Conservation (phyloP, 2,797 vertebrate genomes). For the Chelon auratus region DNA sequence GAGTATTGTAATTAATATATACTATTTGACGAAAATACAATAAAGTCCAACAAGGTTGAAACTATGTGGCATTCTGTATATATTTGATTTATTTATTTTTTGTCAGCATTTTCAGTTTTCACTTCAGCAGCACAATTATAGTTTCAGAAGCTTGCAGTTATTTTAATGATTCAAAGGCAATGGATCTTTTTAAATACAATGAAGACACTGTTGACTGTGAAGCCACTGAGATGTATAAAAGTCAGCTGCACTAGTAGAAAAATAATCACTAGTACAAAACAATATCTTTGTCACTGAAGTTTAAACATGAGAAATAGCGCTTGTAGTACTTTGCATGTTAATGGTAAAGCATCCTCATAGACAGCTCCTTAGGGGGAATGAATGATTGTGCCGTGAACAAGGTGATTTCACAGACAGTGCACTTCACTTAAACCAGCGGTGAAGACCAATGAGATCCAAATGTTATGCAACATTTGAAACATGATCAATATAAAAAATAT, state of each 20-base stretch:
- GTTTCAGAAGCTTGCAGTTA: neutral
- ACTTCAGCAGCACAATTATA: neutral
- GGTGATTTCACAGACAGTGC: neutral
- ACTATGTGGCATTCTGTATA: neutral
- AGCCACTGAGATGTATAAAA: neutral
- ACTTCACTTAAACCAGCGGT: neutral
- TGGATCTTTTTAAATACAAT: neutral
- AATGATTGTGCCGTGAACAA: neutral
- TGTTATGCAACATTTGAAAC: neutral
- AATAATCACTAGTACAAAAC: slow-evolving; percentile 24
- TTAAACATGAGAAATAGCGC: slow-evolving; percentile 15
- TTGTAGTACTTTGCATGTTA: slow-evolving; percentile 4
- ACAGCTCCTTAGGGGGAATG: neutral
- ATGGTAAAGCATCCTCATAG: neutral
- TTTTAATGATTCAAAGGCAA: slow-evolving; percentile 25
- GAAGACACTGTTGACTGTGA: neutral
- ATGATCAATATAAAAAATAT: neutral
- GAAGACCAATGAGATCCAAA: neutral
- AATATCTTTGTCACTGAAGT: neutral
- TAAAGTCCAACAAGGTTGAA: neutral
- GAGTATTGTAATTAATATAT: neutral
- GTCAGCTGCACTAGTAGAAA: neutral
- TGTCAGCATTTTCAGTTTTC: neutral
- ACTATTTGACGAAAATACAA: neutral
- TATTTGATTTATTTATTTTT: neutral